Evolutionary conservation across 2,888 invertebrate genomes (phyloP).

Genomic region (Anticlea derivata): DNA sequence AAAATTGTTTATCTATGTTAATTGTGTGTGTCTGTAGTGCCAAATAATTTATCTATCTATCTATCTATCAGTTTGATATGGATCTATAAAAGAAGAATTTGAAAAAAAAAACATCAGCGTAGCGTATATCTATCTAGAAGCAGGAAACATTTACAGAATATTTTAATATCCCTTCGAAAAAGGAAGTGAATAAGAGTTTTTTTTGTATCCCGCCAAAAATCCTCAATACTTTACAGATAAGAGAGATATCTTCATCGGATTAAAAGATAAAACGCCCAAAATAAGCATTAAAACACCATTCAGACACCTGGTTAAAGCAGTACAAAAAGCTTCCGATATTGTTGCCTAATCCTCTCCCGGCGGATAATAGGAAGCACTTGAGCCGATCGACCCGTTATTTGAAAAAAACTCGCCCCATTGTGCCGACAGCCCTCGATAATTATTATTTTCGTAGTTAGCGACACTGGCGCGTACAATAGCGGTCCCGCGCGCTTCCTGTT

Average conservation of each 20-base stretch:
- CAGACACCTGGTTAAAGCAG: constrained; percentile 67
- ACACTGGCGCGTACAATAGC: constrained; percentile 77
- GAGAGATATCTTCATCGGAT: constrained; percentile 63
- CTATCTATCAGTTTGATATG: neutral
- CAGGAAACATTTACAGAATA: too few relatives aligned
- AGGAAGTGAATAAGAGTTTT: too few relatives aligned
- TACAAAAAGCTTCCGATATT: constrained; percentile 63
- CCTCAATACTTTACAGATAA: constrained; percentile 42
- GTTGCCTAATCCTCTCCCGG: constrained; percentile 73
- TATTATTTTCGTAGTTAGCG: constrained; percentile 83
- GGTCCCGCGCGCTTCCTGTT: constrained; percentile 78
- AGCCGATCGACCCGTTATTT: constrained; percentile 79
- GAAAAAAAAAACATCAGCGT: neutral
- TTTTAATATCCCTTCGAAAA: too few relatives aligned
- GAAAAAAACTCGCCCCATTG: constrained; percentile 66
- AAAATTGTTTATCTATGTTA: too few relatives aligned
- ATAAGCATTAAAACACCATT: constrained; percentile 74
- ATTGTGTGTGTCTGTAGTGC: too few relatives aligned
- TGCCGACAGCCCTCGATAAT: constrained; percentile 77
- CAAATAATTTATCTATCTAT: too few relatives aligned
- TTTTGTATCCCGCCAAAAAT: constrained; percentile 26
- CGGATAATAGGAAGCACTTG: constrained; percentile 80
- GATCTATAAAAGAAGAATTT: neutral
- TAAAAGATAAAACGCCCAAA: constrained; percentile 59
- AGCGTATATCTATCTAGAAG: neutral